These are phyloP conservation scores for Amblyornis subalaris DNA, from an alignment of 2,113 vertebrate species.

Conservation along the genomic window DNA sequence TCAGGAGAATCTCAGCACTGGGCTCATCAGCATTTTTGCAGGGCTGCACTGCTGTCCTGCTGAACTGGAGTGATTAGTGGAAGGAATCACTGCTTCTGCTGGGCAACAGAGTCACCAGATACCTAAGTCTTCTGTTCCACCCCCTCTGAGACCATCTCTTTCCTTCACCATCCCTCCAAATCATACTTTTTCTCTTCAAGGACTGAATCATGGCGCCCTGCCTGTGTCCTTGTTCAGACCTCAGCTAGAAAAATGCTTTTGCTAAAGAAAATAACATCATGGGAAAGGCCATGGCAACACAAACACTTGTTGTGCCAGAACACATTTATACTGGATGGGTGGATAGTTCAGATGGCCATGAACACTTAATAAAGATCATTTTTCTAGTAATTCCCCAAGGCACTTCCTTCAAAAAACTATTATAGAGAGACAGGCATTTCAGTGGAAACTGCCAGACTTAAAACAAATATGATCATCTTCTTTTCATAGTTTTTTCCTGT, in stretches of 20 bases:
- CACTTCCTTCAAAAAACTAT: conserved; percentile 16
- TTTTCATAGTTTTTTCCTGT: background rate
- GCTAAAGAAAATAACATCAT: conserved; percentile 72
- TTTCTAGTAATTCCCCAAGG: conserved; percentile 61
- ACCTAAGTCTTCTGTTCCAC: background rate
- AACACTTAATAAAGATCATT: conserved; percentile 66
- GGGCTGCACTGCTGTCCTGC: background rate
- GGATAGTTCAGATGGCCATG: conserved; percentile 59
- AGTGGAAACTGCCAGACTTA: conserved; percentile 23
- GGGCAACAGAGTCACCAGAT: background rate
- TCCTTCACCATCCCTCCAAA: background rate
- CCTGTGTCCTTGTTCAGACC: conserved; percentile 54
- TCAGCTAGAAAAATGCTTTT: conserved; percentile 60
- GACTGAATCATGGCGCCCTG: conserved; percentile 2
- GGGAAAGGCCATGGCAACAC: conserved; percentile 65
- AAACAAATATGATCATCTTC: background rate
- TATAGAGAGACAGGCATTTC: conserved; percentile 19
- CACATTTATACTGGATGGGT: conserved; percentile 57
- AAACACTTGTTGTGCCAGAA: conserved; percentile 70
- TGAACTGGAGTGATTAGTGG: background rate
- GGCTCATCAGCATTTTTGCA: background rate
- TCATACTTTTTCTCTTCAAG: conserved; percentile 46
- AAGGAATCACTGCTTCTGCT: background rate
- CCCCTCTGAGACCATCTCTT: background rate
- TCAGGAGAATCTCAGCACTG: background rate